Evolutionary conservation across 1,140 invertebrate species (phyloP), one percentile per base, ranked within the genome.

Genomic region (Cepaea nemoralis): DNA sequence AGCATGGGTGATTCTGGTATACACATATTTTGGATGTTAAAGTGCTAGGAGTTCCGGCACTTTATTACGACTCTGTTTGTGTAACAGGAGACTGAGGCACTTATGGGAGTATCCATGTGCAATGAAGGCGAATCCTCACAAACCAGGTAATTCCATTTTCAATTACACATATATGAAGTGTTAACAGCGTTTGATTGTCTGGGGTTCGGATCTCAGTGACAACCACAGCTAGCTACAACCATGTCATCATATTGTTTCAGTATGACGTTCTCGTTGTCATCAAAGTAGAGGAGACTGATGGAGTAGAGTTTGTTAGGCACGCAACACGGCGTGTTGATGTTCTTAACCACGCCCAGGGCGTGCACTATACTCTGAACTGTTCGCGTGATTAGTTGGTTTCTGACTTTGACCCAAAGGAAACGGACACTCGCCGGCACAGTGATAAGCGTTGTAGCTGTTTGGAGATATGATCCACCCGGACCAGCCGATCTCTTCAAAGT

Each of bases 231-330:
- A n/a, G 93, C 92, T 0, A 94, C 94, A 6, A 94, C 93, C 94
- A 95, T 95, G 79, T 94, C 93, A 42, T 94, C 93, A 85, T 94
- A 95, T 83, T 93, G 93, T 89, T 95, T 95, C 27, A 95, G 89
- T 14, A 94, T 93, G 63, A 95, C 93, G 87, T 94, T 94, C 74
- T 93, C 93, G 71, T 93, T 92, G 77, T 94, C 93, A 85, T 95
- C 94, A 85, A 93, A 94, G 87, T 93, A 95, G 66, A 95, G 92
- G 27, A 95, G 91, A 71, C 92, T 93, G 40, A 94, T 93, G 42
- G 93, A 93, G n/a, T 92, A 91, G 31, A 95, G 92, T 83, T 93
- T 93, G 16, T 93, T 93, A 0, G 94, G 94, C 6, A 94, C 94
- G 85, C 95, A 95, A 82, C 94, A 95, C 0, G 94, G 93, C 77